Conservation (phyloP, 2,888 invertebrate species). For the Apocheima hispidaria region DNA sequence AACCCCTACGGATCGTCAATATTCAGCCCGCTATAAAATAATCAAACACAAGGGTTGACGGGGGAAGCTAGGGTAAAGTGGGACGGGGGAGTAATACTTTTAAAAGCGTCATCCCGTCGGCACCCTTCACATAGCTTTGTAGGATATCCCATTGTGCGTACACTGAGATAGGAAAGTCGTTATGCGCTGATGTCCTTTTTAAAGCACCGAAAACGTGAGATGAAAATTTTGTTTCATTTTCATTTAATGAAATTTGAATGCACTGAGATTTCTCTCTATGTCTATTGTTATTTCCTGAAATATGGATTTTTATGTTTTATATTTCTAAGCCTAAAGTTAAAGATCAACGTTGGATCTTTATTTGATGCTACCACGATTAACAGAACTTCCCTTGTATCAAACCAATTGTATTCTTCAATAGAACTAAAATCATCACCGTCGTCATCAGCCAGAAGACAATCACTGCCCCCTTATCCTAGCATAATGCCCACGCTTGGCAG, state of each 20-base stretch:
- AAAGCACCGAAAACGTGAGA: conserved; percentile 41
- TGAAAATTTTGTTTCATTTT: conserved; percentile 27
- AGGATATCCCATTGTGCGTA: conserved; percentile 71
- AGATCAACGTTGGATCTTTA: neutral
- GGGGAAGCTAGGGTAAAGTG: conserved; percentile 49
- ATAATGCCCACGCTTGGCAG: too few relatives aligned
- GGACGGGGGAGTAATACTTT: conserved; percentile 74
- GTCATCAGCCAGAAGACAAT: too few relatives aligned
- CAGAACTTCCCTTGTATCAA: neutral
- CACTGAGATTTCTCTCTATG: neutral
- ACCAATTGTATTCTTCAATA: too few relatives aligned
- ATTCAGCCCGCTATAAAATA: conserved; percentile 65
- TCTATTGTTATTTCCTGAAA: too few relatives aligned
- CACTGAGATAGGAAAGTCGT: conserved; percentile 63
- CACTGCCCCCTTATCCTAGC: too few relatives aligned
- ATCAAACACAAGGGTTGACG: conserved; percentile 64
- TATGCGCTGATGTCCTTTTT: conserved; percentile 52
- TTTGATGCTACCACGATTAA: neutral
- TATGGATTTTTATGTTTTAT: too few relatives aligned
- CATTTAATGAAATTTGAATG: conserved; percentile 18
- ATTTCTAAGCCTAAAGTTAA: neutral
- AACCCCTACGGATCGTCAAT: conserved; percentile 58
- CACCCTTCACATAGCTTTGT: conserved; percentile 70
- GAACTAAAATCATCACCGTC: too few relatives aligned
- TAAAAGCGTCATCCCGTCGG: conserved; percentile 77